phyloP scores from a whole-genome alignment of 2,797 vertebrate genomes.

The Craterocephalus amniculus region DNA sequence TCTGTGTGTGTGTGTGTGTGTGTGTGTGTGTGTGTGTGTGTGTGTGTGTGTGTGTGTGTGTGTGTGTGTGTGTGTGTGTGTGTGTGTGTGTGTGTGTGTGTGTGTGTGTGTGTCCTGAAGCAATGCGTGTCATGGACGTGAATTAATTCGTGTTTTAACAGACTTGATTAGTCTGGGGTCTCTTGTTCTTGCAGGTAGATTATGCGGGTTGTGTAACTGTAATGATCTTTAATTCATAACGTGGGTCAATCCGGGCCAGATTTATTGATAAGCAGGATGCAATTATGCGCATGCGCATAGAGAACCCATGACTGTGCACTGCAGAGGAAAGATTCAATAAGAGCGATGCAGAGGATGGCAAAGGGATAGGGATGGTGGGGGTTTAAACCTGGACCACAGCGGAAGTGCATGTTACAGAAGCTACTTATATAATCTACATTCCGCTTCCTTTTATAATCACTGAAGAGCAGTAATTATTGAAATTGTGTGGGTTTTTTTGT shows the following conservation, averaged over 20 bases:
- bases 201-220: constrained; percentile 2
- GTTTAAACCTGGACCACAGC: constrained; percentile 6
- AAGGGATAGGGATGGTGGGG: not conserved
- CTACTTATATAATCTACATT: not conserved
- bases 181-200: not conserved
- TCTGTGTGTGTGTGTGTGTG: no score
- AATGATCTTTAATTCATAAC: constrained; percentile 31
- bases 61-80: no score
- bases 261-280: constrained; percentile 68
- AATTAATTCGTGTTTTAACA: not conserved
- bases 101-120: constrained; percentile 34
- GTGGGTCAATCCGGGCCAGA: constrained; percentile 57
- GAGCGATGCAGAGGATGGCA: constrained; percentile 44
- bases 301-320: constrained; percentile 77
- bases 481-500: not conserved
- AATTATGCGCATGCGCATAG: constrained; percentile 66
- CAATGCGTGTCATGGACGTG: constrained; percentile 14
- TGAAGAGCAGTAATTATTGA: not conserved
- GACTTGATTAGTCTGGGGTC: not conserved
- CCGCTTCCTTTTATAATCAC: not conserved
- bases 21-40: no score
- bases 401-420: constrained; percentile 7
- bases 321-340: constrained; percentile 55
- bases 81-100: no score
- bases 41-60: no score